These are phyloP conservation scores for Cheilosia grossa DNA, from an alignment of 2,888 invertebrate genomes.

Conservation along the genomic window DNA sequence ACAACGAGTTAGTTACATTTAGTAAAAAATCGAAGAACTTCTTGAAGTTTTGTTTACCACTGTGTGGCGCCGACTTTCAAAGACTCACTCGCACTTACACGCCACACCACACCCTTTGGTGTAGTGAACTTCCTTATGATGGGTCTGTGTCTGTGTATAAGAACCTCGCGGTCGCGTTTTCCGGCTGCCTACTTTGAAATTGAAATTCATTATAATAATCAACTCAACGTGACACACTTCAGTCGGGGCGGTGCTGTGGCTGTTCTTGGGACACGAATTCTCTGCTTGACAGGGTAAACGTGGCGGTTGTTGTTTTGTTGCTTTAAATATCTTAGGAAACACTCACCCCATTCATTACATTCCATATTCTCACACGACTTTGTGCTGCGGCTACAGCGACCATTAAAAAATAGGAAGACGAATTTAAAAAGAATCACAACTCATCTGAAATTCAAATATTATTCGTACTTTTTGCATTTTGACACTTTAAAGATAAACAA, in stretches of 20 bases:
- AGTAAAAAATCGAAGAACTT: conserved; percentile 3
- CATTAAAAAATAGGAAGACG: background rate
- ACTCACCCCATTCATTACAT: conserved; percentile 64
- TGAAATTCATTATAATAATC: conserved; percentile 57
- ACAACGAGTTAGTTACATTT: conserved; percentile 28
- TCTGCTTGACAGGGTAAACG: conserved; percentile 21
- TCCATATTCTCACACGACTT: conserved; percentile 23
- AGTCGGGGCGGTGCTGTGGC: background rate
- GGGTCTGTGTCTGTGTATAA: background rate
- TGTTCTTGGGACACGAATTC: conserved; percentile 2
- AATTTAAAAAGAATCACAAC: conserved; percentile 11
- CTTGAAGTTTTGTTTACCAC: conserved; percentile 18
- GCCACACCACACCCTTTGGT: background rate
- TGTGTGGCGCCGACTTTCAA: conserved; percentile 43
- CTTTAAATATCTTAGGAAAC: conserved; percentile 52
- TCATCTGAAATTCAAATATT: conserved; percentile 63
- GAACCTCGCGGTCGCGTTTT: conserved; percentile 4
- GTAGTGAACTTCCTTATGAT: background rate
- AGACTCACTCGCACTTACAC: background rate
- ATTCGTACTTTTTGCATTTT: conserved; percentile 32
- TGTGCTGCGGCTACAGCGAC: conserved; percentile 1
- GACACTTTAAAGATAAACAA: conserved; percentile 36
- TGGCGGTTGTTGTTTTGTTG: background rate
- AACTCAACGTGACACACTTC: conserved; percentile 65
- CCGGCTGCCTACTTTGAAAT: conserved; percentile 45